Conservation (phyloP, 2,888 invertebrate genomes). For the Brachylomia viminalis region DNA sequence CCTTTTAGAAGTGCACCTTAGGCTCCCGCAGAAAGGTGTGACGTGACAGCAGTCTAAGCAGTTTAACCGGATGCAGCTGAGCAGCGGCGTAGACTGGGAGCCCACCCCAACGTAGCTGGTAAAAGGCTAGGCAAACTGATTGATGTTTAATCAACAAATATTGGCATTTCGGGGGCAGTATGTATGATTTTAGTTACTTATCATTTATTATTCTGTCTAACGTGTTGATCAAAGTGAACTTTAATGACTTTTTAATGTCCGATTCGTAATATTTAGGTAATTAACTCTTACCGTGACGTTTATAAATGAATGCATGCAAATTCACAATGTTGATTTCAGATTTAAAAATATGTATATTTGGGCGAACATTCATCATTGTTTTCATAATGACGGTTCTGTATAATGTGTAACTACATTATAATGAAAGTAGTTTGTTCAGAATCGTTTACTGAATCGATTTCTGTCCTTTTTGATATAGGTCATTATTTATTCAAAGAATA, state of each 20-base stretch:
- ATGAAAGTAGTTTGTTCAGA: no score
- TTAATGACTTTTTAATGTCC: conserved; percentile 42
- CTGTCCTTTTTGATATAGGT: no score
- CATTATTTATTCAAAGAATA: no score
- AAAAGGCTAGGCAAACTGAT: no score
- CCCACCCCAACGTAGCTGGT: no score
- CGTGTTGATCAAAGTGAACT: conserved; percentile 23
- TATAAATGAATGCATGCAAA: conserved; percentile 47
- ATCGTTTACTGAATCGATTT: no score
- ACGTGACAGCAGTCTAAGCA: no score
- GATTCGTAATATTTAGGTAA: conserved; percentile 33
- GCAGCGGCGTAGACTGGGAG: no score
- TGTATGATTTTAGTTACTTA: not conserved
- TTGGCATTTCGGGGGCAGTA: not conserved
- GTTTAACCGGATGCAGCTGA: no score
- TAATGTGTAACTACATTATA: no score
- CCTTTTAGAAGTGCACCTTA: no score
- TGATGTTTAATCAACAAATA: not conserved
- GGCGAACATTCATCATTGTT: conserved; percentile 20
- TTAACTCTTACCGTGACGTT: conserved; percentile 51
- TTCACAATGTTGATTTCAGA: conserved; percentile 20
- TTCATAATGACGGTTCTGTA: conserved; percentile 3
- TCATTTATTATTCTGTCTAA: conserved; percentile 30
- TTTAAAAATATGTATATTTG: conserved; percentile 23
- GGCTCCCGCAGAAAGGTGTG: no score